A percentile compares a stretch with the other conserved stretches of the same genome.
phyloP scores from a whole-genome alignment of 2,113 vertebrate species.

The Litocranius walleri region DNA sequence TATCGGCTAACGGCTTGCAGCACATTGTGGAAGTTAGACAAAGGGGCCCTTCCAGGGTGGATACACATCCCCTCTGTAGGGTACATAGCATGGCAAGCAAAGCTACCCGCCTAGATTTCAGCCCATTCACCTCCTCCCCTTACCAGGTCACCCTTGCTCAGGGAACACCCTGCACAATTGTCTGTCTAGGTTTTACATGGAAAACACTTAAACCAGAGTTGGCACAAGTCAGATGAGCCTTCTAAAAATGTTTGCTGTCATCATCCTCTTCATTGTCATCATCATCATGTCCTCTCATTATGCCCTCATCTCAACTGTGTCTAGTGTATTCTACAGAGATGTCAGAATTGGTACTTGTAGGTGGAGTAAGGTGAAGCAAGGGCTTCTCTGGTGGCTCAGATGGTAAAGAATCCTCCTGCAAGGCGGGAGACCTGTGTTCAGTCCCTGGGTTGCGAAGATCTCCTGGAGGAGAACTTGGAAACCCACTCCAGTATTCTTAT shows the following conservation, averaged over 20 bases:
- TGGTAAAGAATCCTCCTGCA: not conserved
- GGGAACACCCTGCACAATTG: not conserved
- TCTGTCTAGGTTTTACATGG: not conserved
- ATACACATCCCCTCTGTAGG: not conserved
- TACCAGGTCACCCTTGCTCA: not conserved
- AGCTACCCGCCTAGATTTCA: not conserved
- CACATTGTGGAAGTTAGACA: not conserved
- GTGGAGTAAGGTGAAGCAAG: fast-evolving
- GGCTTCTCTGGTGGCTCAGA: not conserved
- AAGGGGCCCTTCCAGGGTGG: not conserved
- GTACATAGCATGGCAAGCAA: not conserved
- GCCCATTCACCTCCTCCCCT: too few relatives aligned
- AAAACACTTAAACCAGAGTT: not conserved
- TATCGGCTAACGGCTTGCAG: not conserved
- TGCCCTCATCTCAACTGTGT: not conserved
- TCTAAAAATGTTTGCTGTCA: not conserved
- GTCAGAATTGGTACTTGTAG: not conserved
- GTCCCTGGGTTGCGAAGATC: not conserved
- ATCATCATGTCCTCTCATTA: not conserved
- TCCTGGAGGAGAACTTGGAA: not conserved
- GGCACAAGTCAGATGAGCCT: too few relatives aligned
- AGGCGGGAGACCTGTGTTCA: not conserved
- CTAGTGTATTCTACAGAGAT: not conserved
- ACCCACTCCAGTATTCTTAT: not conserved
- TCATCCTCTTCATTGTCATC: not conserved